These are phyloP conservation scores for Martes martes DNA, from an alignment of 2,113 vertebrate species.

Conservation along the genomic window DNA sequence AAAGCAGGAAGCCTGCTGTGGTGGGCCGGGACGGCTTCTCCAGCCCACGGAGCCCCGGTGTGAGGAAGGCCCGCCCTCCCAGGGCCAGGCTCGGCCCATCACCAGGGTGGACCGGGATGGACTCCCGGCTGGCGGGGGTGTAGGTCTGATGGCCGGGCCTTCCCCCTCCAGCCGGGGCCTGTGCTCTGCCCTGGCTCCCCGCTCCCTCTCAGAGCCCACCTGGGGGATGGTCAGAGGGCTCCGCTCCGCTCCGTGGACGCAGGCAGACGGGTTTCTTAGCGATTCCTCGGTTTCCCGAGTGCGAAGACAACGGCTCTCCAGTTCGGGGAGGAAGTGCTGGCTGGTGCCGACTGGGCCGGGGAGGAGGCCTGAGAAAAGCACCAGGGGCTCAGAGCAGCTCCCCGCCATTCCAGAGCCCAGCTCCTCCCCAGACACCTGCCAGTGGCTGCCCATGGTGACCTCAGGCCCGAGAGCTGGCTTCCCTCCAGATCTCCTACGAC, in stretches of 20 bases:
- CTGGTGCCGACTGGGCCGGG: neutral
- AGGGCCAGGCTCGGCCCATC: neutral
- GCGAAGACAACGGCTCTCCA: too few relatives aligned
- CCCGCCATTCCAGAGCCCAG: neutral
- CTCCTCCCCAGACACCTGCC: neutral
- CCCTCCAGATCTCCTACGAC: fast-evolving
- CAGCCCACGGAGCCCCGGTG: fast-evolving
- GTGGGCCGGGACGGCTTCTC: fast-evolving
- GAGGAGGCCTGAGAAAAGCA: fast-evolving
- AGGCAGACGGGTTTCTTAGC: fast-evolving
- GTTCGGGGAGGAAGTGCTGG: neutral
- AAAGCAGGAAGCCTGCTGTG: neutral
- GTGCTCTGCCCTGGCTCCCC: fast-evolving
- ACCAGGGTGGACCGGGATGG: neutral
- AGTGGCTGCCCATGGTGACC: fast-evolving
- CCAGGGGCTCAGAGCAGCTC: neutral
- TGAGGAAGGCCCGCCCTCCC: neutral
- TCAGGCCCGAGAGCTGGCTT: neutral
- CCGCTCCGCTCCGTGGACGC: fast-evolving
- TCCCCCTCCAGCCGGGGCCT: neutral
- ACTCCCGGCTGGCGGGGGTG: fast-evolving
- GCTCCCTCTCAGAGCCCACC: neutral
- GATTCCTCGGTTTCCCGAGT: neutral
- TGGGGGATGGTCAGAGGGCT: neutral
- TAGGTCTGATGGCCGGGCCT: neutral